These are phyloP conservation scores for Anarrhichthys ocellatus DNA, from an alignment of 2,113 vertebrate genomes.

Conservation along the genomic window DNA sequence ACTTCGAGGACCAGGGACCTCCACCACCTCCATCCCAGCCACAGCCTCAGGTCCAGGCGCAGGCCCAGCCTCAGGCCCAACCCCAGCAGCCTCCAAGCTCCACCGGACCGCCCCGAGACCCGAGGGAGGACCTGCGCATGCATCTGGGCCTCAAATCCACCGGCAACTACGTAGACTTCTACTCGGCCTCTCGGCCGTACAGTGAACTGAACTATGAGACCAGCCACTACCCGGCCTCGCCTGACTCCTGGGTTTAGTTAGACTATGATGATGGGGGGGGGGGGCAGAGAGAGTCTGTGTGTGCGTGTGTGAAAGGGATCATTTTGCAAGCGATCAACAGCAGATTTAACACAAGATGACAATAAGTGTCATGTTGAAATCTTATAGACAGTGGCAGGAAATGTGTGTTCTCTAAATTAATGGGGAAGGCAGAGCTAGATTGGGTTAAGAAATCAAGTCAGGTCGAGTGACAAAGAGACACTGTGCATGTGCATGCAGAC, in stretches of 20 bases:
- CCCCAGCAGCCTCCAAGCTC: constrained; percentile 87
- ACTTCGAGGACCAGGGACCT: constrained; percentile 76
- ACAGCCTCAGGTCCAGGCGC: constrained; percentile 60
- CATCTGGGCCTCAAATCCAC: constrained; percentile 99
- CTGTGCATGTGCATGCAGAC: constrained; percentile 81
- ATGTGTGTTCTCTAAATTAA: constrained; percentile 49
- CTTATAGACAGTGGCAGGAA: constrained; percentile 40
- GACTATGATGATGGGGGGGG: constrained; percentile 46
- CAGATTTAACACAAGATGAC: constrained; percentile 54
- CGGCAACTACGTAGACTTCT: constrained; percentile 99
- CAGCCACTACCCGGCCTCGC: constrained; percentile 99
- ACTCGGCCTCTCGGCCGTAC: constrained; percentile 98
- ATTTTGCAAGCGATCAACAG: constrained; percentile 67
- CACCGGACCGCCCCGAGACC: constrained; percentile 78
- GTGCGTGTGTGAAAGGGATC: constrained; percentile 70
- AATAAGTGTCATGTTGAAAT: constrained; percentile 45
- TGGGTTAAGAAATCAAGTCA: constrained; percentile 45
- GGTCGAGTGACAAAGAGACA: constrained; percentile 64
- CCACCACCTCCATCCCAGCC: constrained; percentile 57
- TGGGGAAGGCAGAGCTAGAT: constrained; percentile 21
- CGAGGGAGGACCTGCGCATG: constrained; percentile 94
- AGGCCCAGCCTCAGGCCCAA: constrained; percentile 70
- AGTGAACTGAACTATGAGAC: constrained; percentile 99
- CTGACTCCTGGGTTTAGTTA: constrained; percentile 98
- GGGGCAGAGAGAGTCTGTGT: constrained; percentile 52